Evolutionary conservation across 2,113 vertebrate genomes (phyloP).

Genomic region (Microtus pennsylvanicus): DNA sequence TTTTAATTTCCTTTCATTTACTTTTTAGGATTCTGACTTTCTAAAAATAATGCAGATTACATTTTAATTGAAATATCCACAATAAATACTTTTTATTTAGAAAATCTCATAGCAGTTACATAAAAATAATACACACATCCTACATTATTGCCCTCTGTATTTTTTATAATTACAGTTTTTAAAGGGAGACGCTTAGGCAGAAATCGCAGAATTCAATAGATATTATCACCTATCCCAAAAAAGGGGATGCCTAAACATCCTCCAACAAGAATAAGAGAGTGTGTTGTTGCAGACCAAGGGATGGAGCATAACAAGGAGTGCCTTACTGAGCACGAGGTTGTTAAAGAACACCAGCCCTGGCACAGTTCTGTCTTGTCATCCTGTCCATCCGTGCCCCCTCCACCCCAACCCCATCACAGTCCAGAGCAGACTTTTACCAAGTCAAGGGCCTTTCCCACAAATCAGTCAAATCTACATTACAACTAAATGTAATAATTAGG

Average conservation of each 20-base stretch:
- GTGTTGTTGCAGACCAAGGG: not conserved
- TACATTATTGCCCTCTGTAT: conserved; percentile 15
- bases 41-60: conserved; percentile 49
- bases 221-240: not conserved
- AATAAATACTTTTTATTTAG: conserved; percentile 5
- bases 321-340: not conserved
- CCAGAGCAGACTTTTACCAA: not conserved
- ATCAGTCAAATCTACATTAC: not conserved
- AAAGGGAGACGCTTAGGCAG: conserved; percentile 34
- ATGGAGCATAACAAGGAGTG: not conserved
- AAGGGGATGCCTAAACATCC: not conserved
- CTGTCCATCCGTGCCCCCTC: too few species aligned
- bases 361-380: not conserved
- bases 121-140: conserved; percentile 12
- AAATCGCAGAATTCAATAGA: not conserved
- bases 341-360: not conserved
- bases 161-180: not conserved
- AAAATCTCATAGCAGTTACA: not conserved
- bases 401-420: not conserved
- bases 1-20: conserved; percentile 48
- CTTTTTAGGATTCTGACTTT: conserved; percentile 38
- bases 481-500: conserved; percentile 26
- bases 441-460: conserved; percentile 14
- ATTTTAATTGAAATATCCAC: not conserved
- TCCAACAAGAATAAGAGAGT: conserved; percentile 15